phyloP scores from a whole-genome alignment of 30 jellyfish, hydroid and myxozoan species.

The Catostylus mosaicus region DNA sequence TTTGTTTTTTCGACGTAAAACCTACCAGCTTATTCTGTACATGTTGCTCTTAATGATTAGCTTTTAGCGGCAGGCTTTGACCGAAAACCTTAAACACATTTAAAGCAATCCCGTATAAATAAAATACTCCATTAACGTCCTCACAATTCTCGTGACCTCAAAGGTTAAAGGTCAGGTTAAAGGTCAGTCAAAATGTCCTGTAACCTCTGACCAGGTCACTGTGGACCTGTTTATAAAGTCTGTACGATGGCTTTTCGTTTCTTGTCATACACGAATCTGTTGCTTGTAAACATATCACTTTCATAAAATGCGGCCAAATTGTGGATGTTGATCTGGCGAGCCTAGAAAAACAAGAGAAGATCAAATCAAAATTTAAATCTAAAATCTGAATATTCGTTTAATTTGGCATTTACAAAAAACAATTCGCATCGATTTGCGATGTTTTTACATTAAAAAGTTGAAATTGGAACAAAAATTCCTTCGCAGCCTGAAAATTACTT shows the following conservation, averaged over 20 bases:
- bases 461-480: no score
- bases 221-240: slow-evolving; percentile 38
- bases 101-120: not conserved
- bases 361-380: not conserved
- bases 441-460: no score
- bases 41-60: no score
- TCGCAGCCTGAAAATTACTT: no score
- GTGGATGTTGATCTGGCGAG: slow-evolving; percentile 95
- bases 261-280: slow-evolving; percentile 88
- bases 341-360: slow-evolving; percentile 57
- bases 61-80: no score
- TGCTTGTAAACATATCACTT: slow-evolving; percentile 72
- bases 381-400: not conserved
- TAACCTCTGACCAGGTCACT: not conserved
- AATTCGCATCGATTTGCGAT: no score
- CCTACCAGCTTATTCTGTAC: no score
- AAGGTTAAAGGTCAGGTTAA: not conserved
- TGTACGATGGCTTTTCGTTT: slow-evolving; percentile 76
- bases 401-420: no score
- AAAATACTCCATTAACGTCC: not conserved
- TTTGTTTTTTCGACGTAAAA: no score
- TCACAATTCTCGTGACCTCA: no score
- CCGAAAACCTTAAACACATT: no score
- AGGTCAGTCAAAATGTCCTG: not conserved
- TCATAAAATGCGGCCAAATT: slow-evolving; percentile 80